These are phyloP conservation scores for Holocentrus rufus DNA, from an alignment of 2,797 vertebrate genomes.

Conservation along the genomic window DNA sequence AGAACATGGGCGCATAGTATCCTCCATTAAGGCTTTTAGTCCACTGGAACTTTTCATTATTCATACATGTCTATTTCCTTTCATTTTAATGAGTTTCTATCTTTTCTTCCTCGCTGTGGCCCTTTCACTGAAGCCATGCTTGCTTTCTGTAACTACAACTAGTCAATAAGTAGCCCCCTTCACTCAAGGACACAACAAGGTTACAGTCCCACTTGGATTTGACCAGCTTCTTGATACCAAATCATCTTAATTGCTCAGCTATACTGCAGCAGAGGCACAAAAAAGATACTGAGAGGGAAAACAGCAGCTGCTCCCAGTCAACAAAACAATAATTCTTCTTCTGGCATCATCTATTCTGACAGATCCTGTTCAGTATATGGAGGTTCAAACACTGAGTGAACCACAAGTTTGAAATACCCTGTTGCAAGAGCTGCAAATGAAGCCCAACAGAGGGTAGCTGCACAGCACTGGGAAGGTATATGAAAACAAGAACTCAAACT, in stretches of 20 bases:
- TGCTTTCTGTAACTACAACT: conserved; percentile 4
- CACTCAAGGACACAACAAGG: conserved; percentile 55
- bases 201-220: conserved; percentile 27
- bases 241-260: conserved; percentile 2
- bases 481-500: conserved; percentile 57
- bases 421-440: conserved; percentile 12
- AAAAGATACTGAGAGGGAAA: not conserved
- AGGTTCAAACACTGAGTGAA: not conserved
- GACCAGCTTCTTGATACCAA: conserved; percentile 17
- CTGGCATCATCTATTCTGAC: not conserved
- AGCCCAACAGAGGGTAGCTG: not conserved
- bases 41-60: conserved; percentile 37
- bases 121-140: conserved; percentile 25
- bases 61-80: conserved; percentile 40
- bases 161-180: conserved; percentile 9
- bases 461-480: not conserved
- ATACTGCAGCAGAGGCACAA: conserved; percentile 14
- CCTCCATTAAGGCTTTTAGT: conserved; percentile 24
- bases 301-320: conserved; percentile 1
- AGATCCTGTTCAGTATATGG: not conserved
- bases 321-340: conserved; percentile 5
- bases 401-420: not conserved
- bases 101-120: conserved; percentile 10
- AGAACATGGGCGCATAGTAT: conserved; percentile 2
- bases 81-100: conserved; percentile 20